Percentiles rank a stretch among this genome's conserved stretches.
These are phyloP conservation scores for Mamestra brassicae DNA, from an alignment of 2,888 invertebrate species.

Conservation along the genomic window DNA sequence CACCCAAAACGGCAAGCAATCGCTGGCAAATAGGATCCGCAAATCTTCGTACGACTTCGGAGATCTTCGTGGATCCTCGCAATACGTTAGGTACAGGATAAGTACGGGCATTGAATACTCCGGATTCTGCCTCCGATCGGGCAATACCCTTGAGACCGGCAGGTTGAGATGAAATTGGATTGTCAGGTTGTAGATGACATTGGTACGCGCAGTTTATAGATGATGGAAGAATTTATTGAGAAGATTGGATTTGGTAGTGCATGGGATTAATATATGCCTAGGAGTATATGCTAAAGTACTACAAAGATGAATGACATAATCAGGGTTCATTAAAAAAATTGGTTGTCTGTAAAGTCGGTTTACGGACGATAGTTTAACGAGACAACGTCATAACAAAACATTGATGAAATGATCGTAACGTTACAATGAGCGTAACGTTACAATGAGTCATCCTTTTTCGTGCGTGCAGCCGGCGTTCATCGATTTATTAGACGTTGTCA, in stretches of 20 bases:
- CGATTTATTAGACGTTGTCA: too few species aligned
- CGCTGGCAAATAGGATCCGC: slow-evolving; percentile 38
- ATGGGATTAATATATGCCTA: slow-evolving; percentile 12
- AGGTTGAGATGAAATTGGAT: slow-evolving; percentile 73
- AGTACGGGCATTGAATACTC: slow-evolving; percentile 58
- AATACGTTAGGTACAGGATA: slow-evolving; percentile 54
- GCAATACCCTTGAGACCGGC: slow-evolving; percentile 62
- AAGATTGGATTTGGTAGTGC: slow-evolving; percentile 46
- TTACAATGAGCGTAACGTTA: too few species aligned
- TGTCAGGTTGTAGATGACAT: slow-evolving; percentile 67
- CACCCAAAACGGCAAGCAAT: slow-evolving; percentile 35
- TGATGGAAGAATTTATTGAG: slow-evolving; percentile 53
- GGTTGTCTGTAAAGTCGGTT: too few species aligned
- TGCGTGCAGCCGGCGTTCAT: too few species aligned
- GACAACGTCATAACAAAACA: too few species aligned
- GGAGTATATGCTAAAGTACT: too few species aligned
- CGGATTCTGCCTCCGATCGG: slow-evolving; percentile 50
- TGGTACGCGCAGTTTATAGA: slow-evolving; percentile 63
- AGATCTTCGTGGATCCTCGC: slow-evolving; percentile 35
- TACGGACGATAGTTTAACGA: too few species aligned
- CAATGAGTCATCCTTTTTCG: too few species aligned
- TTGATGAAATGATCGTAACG: too few species aligned
- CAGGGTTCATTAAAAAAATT: too few species aligned
- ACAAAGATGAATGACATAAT: too few species aligned
- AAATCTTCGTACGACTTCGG: slow-evolving; percentile 42